Base-by-base conservation (phyloP, 2,797 vertebrate species). In the Onychomys torridus region DNA sequence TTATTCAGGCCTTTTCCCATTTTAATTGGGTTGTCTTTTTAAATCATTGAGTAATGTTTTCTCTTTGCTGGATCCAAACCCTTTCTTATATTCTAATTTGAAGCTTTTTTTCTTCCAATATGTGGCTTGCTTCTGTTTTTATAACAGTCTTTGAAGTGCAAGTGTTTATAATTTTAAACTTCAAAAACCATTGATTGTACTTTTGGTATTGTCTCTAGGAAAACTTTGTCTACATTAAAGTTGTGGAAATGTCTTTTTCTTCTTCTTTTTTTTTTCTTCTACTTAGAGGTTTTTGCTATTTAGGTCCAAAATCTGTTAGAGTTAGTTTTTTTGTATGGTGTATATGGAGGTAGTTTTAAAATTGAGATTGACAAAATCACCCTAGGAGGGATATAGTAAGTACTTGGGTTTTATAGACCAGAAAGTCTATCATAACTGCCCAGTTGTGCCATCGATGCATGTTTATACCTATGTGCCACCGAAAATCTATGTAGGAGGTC, bases 1-100 rank as follows among this genome's bases (percentile, higher is more conserved):
- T 6, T 77, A n/a, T 82, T 96, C 55, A 83, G 0, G 32, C 78
- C 17, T 94, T 86, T 95, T 81, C 52, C 23, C 5, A 6, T 69
- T 96, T 93, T 90, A 63, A 21, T 92, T 92, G 52, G 32, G 23
- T 71, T 94, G 6, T 85, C 79, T 94, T 94, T 75, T 86, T 86
- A 65, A 43, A 43, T 89, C 59, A 78, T 88, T 91, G 78, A 86
- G 52, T 65, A 9, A 73, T 59, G 71, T 81, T 84, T 94, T 87
- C 21, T 86, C 78, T 89, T 57, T 93, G 43, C 25, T 85, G n/a
- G 25, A 37, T 81, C 61, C 13, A 81, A 83, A 40, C 29, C 40
- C 43, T 92, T 96, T 65, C 73, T 93, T 65, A 43, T 29, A 69
- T 92, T 84, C 83, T 59, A 63, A 73, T 89, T 93, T 94, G 61